Evolutionary conservation across 2,797 vertebrate species (phyloP), one percentile per base, ranked within the genome.

Genomic region (Semaprochilodus insignis): DNA sequence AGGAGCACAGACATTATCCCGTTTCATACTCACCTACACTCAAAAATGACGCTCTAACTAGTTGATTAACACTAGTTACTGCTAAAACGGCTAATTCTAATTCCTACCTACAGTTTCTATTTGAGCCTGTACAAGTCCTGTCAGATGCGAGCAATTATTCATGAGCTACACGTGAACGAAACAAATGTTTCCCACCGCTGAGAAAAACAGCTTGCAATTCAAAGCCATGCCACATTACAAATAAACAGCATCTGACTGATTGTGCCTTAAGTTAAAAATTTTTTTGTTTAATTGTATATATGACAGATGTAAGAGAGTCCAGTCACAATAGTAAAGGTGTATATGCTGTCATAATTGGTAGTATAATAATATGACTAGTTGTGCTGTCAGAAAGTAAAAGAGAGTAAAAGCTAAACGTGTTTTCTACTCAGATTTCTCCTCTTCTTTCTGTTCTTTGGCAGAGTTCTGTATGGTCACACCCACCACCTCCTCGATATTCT

Each of bases 401-500:
- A 19, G 0, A 31, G 1, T 55, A 63, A 57, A 83, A 66, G 14
- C 51, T 74, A 73, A 78, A 69, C 23, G 78, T 52, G 36, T 36
- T 3, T 73, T 78, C 34, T 8, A 65, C 63, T 83, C 79, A 73
- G 67, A 44, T 84, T 80, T 75, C 74, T 90, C 62, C 48, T 83
- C 84, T 78, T 88, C 83, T 84, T 88, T 86, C 80, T 84, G 59
- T 2, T 77, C 78, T 82, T 31, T 78, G 69, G 86, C 91, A 92
- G 95, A 89, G 90, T 97, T 97, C 91, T 93, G 91, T 89, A 89
- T 85, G 73, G 92, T 94, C 89, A 94, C 90, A 91, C 95, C 93
- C 82, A 97, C 87, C 81, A 97, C 93, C 54, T 85, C 87, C 87
- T 97, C 92, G 34, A 96, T 93, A 55, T 95, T 94, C 89, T 84